A percentile compares a stretch with the other conserved stretches of the same genome.
These are phyloP conservation scores for Aurelia sp. DNA, from an alignment of 30 jellyfish, hydroid and myxozoan genomes.

Conservation along the genomic window DNA sequence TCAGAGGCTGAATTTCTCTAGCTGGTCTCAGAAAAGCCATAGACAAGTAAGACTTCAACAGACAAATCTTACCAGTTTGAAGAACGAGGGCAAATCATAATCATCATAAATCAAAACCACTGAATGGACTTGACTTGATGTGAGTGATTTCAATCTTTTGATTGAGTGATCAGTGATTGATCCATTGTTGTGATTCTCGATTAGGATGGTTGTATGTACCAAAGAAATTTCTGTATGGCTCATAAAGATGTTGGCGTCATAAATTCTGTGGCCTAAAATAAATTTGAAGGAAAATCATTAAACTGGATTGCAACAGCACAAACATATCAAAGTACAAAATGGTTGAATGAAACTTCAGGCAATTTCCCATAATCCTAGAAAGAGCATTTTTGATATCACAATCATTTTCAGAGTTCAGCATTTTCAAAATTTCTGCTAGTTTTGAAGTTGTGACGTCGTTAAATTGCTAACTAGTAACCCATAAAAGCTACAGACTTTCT, in stretches of 20 bases:
- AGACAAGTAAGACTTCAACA: neutral
- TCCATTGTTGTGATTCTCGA: slow-evolving; percentile 13
- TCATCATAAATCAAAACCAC: slow-evolving; percentile 33
- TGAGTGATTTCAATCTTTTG: slow-evolving; percentile 9
- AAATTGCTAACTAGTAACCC: too few relatives aligned
- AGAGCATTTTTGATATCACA: too few relatives aligned
- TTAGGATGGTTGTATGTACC: neutral
- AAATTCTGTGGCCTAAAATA: slow-evolving; percentile 12
- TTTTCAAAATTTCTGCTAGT: too few relatives aligned
- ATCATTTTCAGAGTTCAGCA: too few relatives aligned
- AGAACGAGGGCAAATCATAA: slow-evolving; percentile 17
- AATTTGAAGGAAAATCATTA: neutral
- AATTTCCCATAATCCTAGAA: neutral
- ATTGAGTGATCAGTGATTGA: slow-evolving; percentile 7
- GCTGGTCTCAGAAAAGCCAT: neutral
- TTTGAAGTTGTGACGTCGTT: too few relatives aligned
- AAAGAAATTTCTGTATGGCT: neutral
- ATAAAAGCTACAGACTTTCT: too few relatives aligned
- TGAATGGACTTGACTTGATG: neutral
- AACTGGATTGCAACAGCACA: neutral
- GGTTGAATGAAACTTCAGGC: neutral
- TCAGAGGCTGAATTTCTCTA: too few relatives aligned
- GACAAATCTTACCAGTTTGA: slow-evolving; percentile 6
- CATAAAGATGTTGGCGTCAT: slow-evolving; percentile 8
- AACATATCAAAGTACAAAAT: neutral